Base-by-base conservation (phyloP, 1,140 invertebrate species). In the Formica selysi region DNA sequence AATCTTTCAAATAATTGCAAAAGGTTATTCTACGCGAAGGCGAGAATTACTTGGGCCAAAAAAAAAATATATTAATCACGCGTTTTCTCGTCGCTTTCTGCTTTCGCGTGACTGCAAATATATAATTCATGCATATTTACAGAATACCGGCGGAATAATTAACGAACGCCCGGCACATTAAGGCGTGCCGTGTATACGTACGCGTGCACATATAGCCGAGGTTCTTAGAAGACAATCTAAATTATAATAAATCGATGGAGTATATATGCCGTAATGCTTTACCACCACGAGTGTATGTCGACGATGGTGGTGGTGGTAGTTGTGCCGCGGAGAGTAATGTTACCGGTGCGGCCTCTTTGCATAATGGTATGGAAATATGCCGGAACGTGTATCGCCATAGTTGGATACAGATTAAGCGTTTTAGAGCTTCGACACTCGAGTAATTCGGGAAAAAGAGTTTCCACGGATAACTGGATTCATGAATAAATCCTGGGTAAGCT, bases 281-380 rank as follows among this genome's bases (percentile, higher is more conserved):
- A 81, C 89, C 71, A 54, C 83, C 68, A 68, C 84, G 71, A 54
- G 29, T 78, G 59, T 76, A 85, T 87, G 87, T 87, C 89, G 89
- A 90, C 81, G 86, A 29, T 26, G 68, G 62, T 67, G 83, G 4
- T 67, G 68, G 68, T 78, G 87, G 61, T 78, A 84, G 76, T 62
- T 87, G 86, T 86, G 78, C 79, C 38, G 79, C 86, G 76, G 84
- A 89, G 90, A 89, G 89, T 89, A 90, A 92, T 93, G 91, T 92
- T 91, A 90, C 87, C 90, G 88, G 86, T 87, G 89, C 90, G 89
- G 88, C 92, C 92, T 91, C 92, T 93, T 93, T 93, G 91, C 93
- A 93, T 93, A 93, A 93, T 93, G 90, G 90, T 92, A 93, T 93
- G 93, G 93, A 93, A 93, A 93, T 93, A 93, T 93, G 92, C 92